These are phyloP conservation scores for Henricia sp. DNA, from an alignment of 53 echinoderm and acorn worm genomes.

Conservation along the genomic window DNA sequence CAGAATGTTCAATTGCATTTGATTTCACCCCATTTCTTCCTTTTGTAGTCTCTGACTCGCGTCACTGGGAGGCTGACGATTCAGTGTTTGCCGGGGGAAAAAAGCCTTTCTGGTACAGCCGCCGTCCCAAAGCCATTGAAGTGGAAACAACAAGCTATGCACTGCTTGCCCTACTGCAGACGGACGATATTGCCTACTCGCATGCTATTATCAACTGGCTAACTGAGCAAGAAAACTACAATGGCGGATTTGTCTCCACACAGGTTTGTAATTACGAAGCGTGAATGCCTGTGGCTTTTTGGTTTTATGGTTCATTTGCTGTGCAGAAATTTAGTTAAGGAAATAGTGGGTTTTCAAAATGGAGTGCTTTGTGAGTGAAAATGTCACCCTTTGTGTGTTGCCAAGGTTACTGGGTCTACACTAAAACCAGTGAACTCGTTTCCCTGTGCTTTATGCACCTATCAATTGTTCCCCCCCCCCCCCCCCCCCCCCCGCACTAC, in stretches of 20 bases:
- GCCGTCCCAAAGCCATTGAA: slow-evolving; percentile 72
- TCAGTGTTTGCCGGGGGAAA: neutral
- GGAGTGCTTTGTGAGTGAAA: too few species aligned
- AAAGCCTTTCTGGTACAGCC: slow-evolving; percentile 34
- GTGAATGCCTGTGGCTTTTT: too few species aligned
- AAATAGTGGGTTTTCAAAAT: too few species aligned
- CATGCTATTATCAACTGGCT: slow-evolving; percentile 85
- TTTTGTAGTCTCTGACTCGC: neutral
- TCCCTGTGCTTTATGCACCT: too few species aligned
- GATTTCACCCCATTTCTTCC: neutral
- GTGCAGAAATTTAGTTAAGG: too few species aligned
- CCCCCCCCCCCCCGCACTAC: too few species aligned
- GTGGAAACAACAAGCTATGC: slow-evolving; percentile 96
- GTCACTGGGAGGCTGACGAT: slow-evolving; percentile 34
- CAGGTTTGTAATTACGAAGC: slow-evolving; percentile 70
- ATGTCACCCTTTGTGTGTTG: too few species aligned
- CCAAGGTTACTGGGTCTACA: too few species aligned
- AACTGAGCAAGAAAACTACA: slow-evolving; percentile 85
- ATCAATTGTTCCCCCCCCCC: too few species aligned
- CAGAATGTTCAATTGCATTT: too few species aligned
- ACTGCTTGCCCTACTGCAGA: slow-evolving; percentile 79
- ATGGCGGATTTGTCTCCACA: slow-evolving; percentile 90
- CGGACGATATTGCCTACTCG: slow-evolving; percentile 65
- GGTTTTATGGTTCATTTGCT: too few species aligned
- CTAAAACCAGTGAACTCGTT: too few species aligned